Base-by-base conservation (phyloP, 2,888 invertebrate genomes). In the Cerastis rubricosa region DNA sequence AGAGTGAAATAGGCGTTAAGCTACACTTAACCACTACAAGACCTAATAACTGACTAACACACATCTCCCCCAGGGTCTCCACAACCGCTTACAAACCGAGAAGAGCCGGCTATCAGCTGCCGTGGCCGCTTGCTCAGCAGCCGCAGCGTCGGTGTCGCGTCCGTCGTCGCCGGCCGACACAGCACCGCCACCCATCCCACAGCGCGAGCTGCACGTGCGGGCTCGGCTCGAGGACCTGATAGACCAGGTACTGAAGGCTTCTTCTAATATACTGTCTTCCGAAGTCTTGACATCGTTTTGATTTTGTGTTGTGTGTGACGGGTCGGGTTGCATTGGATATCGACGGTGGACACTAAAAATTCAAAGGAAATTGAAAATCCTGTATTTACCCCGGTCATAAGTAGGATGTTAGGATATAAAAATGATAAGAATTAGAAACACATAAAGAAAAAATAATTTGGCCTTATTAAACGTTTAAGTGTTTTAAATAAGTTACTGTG, bases 41-140 rank as follows among this genome's bases (percentile, higher is more conserved):
- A 40, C 7, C 40, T 40, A 40, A 40, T 6, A 40, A 40, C 7
- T 40, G 40, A 40, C 7, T 5, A 40, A 40, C 40, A 6, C 40
- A 8, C 40, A 8, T 40, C 7, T 6, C 40, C 71, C 0, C 1
- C 84, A 96, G 96, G 94, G 94, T n/a, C 97, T 99, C 87, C 98
- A 99, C 93, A 98, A 98, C 90, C 98, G 98, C 85, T 96, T 99
- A n/a, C 98, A 99, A 94, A 97, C 97, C 0, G 99, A 99, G 94
- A 99, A 99, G 96, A 97, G 98, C 2, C 97, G 99, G 0, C 96
- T 99, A 4, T 98, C 98, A 0, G 97, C 98, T 0, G 99, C 99
- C 0, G 98, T 99, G 1, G 99, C 99, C 87, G 99, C 99, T 0
- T 99, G 99, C 92, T 99, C 99, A 90, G 99, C 99, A 5, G 99